phyloP scores from a whole-genome alignment of 2,888 invertebrate species.

The Chorisops tibialis region DNA sequence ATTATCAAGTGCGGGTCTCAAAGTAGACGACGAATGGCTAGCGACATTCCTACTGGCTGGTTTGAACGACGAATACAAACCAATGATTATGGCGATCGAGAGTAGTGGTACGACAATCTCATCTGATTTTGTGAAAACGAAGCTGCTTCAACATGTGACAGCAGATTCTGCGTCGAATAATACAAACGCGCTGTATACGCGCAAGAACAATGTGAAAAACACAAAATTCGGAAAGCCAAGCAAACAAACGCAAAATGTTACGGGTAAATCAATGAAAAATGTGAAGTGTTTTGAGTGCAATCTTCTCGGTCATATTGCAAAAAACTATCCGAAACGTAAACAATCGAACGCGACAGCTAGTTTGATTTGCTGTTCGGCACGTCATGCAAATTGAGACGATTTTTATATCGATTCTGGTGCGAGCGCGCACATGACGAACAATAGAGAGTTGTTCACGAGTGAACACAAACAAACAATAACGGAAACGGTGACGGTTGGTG shows the following conservation, averaged over 20 bases:
- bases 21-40: constrained; percentile 5
- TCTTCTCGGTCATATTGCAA: constrained; percentile 5
- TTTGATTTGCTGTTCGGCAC: too few species aligned
- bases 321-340: constrained; percentile 6
- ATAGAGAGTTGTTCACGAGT: constrained; percentile 9
- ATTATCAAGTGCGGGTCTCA: neutral
- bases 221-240: too few species aligned
- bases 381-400: too few species aligned
- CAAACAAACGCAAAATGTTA: too few species aligned
- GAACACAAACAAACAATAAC: neutral
- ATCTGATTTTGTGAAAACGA: constrained; percentile 17
- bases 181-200: constrained; percentile 11
- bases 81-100: constrained; percentile 28
- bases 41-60: constrained; percentile 1
- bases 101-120: constrained; percentile 12
- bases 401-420: neutral
- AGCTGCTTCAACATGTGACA: constrained; percentile 18
- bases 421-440: constrained; percentile 10
- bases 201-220: constrained; percentile 11
- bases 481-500: neutral
- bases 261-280: constrained; percentile 10
- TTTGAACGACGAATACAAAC: constrained; percentile 1
- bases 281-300: neutral
- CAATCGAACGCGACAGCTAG: neutral
- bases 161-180: constrained; percentile 10